These are phyloP conservation scores for Etheostoma cragini DNA, from an alignment of 2,113 vertebrate species.

Conservation along the genomic window DNA sequence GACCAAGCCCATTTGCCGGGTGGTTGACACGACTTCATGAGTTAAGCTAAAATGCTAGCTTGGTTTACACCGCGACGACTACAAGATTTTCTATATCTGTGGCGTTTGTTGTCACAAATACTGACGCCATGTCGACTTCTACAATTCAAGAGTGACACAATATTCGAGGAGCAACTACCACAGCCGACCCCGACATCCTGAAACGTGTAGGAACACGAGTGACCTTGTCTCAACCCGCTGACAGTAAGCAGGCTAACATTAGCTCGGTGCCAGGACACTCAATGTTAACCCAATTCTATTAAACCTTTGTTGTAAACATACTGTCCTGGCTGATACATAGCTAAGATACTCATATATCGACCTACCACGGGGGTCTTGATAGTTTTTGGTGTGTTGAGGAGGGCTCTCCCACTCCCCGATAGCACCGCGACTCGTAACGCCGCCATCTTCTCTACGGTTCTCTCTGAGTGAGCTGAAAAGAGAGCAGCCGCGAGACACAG, in stretches of 20 bases:
- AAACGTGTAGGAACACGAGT: constrained; percentile 13
- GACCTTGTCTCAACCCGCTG: constrained; percentile 75
- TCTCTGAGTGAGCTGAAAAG: neutral
- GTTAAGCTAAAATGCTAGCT: constrained; percentile 26
- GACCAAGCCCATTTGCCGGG: neutral
- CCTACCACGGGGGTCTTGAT: constrained; percentile 76
- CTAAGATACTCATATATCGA: fast-evolving
- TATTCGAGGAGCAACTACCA: fast-evolving
- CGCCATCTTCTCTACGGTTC: constrained; percentile 79
- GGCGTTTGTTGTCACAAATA: fast-evolving
- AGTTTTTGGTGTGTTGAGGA: constrained; percentile 74
- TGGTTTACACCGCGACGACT: neutral
- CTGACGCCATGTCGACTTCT: fast-evolving
- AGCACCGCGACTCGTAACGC: constrained; percentile 79
- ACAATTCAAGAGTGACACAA: fast-evolving
- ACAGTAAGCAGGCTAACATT: constrained; percentile 40
- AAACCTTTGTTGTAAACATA: fast-evolving
- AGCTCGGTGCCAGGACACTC: neutral
- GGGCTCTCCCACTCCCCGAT: constrained; percentile 77
- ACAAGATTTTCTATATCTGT: fast-evolving
- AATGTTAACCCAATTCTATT: fast-evolving
- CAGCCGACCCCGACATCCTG: fast-evolving
- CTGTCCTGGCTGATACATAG: fast-evolving
- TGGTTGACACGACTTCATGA: neutral
- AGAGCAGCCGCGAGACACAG: neutral